Percentiles rank a stretch among this genome's conserved stretches.
Conservation (phyloP, 2,888 invertebrate genomes). For the Machimus atricapillus region DNA sequence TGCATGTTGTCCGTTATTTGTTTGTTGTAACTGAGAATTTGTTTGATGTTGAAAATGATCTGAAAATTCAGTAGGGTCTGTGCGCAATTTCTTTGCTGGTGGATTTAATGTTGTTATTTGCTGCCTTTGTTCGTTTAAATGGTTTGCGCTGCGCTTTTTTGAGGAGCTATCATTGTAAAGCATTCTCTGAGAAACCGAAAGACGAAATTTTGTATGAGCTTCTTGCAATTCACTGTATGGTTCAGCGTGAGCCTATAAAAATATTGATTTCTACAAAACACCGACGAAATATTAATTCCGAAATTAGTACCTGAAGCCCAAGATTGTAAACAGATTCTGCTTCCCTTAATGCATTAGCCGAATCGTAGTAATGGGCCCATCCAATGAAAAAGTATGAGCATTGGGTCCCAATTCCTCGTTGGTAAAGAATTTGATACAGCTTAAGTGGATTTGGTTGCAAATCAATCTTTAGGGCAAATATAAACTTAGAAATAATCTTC, state of each 20-base stretch:
- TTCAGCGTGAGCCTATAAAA: constrained; percentile 77
- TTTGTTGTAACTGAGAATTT: background rate
- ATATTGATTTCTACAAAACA: constrained; percentile 51
- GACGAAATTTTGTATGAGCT: constrained; percentile 79
- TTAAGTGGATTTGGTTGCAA: constrained; percentile 78
- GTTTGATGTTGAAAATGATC: background rate
- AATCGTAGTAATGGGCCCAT: constrained; percentile 89
- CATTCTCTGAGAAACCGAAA: constrained; percentile 73
- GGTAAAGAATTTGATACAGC: constrained; percentile 82
- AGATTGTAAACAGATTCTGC: constrained; percentile 84
- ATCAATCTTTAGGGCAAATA: constrained; percentile 69
- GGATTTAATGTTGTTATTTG: constrained; percentile 71
- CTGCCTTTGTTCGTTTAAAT: constrained; percentile 72
- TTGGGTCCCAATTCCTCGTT: constrained; percentile 80
- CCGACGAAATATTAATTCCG: background rate
- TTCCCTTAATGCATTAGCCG: constrained; percentile 79
- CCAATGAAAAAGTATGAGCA: constrained; percentile 85
- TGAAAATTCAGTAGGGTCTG: background rate
- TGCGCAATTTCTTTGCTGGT: constrained; percentile 22
- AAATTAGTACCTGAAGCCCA: constrained; percentile 68
- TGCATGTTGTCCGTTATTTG: background rate
- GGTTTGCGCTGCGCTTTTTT: constrained; percentile 66
- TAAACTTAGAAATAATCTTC: background rate
- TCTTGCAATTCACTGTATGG: constrained; percentile 78
- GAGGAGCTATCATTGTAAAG: constrained; percentile 70